These are phyloP conservation scores for Bombus vancouverensis DNA, from an alignment of 1,140 invertebrate genomes.

Conservation along the genomic window DNA sequence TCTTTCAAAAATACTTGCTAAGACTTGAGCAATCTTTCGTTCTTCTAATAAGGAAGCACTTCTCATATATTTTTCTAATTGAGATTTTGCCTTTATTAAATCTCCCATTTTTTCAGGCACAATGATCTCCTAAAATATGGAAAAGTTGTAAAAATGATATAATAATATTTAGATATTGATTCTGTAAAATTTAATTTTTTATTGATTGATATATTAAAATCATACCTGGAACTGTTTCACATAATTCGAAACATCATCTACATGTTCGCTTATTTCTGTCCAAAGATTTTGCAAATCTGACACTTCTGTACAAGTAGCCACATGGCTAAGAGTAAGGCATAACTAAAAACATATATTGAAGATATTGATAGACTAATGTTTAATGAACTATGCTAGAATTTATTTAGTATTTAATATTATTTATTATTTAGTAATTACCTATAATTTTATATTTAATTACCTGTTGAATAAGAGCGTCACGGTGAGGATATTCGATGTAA, in stretches of 20 bases:
- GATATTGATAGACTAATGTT: background rate
- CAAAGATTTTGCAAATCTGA: slow-evolving; percentile 76
- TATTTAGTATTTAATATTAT: background rate
- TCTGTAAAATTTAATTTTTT: background rate
- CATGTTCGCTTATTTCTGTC: slow-evolving; percentile 76
- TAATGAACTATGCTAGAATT: slow-evolving; percentile 12
- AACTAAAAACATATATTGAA: slow-evolving; percentile 70
- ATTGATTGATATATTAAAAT: background rate
- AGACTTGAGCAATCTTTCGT: slow-evolving; percentile 70
- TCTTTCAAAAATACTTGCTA: slow-evolving; percentile 74
- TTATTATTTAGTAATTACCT: slow-evolving; percentile 30
- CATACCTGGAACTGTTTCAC: slow-evolving; percentile 79
- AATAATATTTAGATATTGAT: background rate
- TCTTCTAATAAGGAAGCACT: slow-evolving; percentile 66
- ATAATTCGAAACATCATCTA: slow-evolving; percentile 74
- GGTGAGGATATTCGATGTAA: slow-evolving; percentile 91
- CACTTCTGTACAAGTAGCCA: slow-evolving; percentile 72
- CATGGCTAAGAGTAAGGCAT: slow-evolving; percentile 78
- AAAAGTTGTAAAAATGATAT: background rate
- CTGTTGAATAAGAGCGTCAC: slow-evolving; percentile 89
- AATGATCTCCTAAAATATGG: slow-evolving; percentile 72
- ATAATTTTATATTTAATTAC: slow-evolving; percentile 71
- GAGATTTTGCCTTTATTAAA: slow-evolving; percentile 75
- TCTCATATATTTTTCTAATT: slow-evolving; percentile 70
- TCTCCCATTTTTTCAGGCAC: slow-evolving; percentile 80